phyloP scores from a whole-genome alignment of 2,113 vertebrate species.

The Phaethornis superciliosus region DNA sequence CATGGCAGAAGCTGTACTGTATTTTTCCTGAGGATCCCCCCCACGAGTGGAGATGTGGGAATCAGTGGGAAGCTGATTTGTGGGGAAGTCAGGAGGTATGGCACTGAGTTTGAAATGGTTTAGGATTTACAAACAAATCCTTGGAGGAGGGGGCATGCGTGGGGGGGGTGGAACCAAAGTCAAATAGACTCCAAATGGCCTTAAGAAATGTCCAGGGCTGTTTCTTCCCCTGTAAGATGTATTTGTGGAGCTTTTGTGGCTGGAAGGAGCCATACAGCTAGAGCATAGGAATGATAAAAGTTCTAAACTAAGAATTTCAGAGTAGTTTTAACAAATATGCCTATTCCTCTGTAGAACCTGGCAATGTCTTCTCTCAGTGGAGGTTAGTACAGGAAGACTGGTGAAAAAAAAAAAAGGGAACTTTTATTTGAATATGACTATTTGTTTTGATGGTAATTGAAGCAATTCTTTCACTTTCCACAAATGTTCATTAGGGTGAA shows the following conservation, averaged over 20 bases:
- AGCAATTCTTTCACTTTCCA: constrained; percentile 55
- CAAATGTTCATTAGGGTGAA: constrained; percentile 59
- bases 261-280: not conserved
- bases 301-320: constrained; percentile 3
- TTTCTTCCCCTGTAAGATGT: not conserved
- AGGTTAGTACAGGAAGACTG: constrained; percentile 31
- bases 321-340: constrained; percentile 10
- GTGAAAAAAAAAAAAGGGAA: constrained; percentile 13
- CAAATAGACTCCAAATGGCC: not conserved
- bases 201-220: not conserved
- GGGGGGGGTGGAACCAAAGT: not conserved
- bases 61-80: not conserved
- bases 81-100: not conserved
- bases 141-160: not conserved
- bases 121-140: not conserved
- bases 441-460: constrained; percentile 66
- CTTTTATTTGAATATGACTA: constrained; percentile 46
- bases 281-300: not conserved
- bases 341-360: constrained; percentile 35
- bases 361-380: constrained; percentile 17
- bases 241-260: not conserved
- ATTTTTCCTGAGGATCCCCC: not conserved
- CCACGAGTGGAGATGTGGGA: not conserved
- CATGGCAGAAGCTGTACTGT: not conserved
- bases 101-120: not conserved